Percentiles rank a stretch among this genome's conserved stretches.
Evolutionary conservation across 2,113 vertebrate genomes (phyloP).

Genomic region (Zosterops japonicus): DNA sequence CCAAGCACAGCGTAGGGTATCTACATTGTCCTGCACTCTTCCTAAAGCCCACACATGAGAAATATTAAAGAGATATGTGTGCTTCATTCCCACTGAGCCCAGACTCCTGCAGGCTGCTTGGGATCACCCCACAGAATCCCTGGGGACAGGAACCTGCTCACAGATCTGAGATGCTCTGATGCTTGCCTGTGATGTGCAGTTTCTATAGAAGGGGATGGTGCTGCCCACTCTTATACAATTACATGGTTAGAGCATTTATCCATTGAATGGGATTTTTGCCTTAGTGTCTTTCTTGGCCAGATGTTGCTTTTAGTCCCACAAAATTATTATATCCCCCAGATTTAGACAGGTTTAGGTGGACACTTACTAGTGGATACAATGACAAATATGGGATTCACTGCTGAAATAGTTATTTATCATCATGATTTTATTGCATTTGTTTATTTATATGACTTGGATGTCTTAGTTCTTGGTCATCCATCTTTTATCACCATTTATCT

Average conservation of each 20-base stretch:
- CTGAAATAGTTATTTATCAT: neutral
- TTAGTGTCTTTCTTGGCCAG: neutral
- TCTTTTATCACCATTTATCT: neutral
- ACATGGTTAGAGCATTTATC: neutral
- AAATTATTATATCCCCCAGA: neutral
- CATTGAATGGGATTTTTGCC: neutral
- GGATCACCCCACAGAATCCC: neutral
- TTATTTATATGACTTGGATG: neutral
- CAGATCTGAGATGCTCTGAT: neutral
- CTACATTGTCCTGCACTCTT: neutral
- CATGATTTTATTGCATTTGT: neutral
- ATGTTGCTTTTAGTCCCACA: neutral
- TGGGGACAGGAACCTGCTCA: neutral
- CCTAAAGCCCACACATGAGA: neutral
- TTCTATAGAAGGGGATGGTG: neutral
- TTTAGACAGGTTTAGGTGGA: neutral
- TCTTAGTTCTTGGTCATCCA: neutral
- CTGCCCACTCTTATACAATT: neutral
- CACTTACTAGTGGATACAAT: neutral
- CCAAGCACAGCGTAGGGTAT: rapidly evolving
- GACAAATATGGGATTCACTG: neutral
- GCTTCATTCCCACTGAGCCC: neutral
- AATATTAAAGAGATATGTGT: neutral
- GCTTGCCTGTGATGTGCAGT: rapidly evolving
- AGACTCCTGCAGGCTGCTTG: neutral